Evolutionary conservation across 1,140 invertebrate species (phyloP).

Genomic region (Drosophila lini): DNA sequence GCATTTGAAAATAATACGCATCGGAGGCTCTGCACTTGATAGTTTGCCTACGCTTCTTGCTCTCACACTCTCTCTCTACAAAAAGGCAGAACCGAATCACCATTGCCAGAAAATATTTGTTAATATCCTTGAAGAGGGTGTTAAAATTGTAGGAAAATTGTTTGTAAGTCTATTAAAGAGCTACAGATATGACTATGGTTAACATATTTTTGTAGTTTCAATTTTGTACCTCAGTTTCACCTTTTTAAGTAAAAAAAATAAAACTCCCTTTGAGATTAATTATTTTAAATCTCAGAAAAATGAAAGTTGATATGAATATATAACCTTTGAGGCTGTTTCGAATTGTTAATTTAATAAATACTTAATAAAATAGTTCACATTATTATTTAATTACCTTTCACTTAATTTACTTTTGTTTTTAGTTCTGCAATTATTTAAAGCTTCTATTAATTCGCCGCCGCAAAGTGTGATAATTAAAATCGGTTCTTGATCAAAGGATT

Average conservation of each 20-base stretch:
- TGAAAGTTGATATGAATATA: too few relatives aligned
- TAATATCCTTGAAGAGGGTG: not conserved
- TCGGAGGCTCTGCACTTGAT: slow-evolving; percentile 28
- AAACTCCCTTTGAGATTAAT: too few relatives aligned
- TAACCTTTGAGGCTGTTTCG: too few relatives aligned
- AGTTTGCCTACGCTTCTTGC: slow-evolving; percentile 1
- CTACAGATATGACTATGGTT: not conserved
- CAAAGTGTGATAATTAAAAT: not conserved
- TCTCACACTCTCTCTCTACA: not conserved
- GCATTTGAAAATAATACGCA: slow-evolving; percentile 39
- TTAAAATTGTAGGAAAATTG: not conserved
- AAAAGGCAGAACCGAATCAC: not conserved
- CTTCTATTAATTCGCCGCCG: not conserved
- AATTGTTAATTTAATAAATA: not conserved
- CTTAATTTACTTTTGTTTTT: not conserved
- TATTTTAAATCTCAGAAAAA: too few relatives aligned
- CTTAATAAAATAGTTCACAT: not conserved
- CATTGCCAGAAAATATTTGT: not conserved
- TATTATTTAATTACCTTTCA: not conserved
- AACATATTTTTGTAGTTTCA: too few relatives aligned
- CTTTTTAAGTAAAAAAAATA: too few relatives aligned
- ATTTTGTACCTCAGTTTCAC: too few relatives aligned
- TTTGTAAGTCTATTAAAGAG: not conserved
- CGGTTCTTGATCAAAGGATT: not conserved
- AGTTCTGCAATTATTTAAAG: too few relatives aligned